phyloP scores from a whole-genome alignment of 2,113 vertebrate genomes.

The Catagonus wagneri region DNA sequence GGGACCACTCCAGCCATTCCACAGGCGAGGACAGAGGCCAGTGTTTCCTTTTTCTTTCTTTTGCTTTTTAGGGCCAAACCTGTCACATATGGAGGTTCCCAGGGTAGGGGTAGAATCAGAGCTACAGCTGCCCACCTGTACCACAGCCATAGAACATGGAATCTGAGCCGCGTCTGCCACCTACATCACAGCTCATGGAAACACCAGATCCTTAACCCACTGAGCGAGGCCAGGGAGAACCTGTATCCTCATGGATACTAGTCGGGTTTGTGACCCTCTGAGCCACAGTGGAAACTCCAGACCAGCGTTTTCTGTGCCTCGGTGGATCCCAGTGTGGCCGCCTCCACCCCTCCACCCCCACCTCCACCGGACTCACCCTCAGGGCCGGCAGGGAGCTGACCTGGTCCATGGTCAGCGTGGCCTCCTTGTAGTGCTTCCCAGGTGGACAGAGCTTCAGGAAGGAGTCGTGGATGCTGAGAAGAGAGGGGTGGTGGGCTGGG shows the following conservation, averaged over 20 bases:
- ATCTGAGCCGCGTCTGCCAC: too few relatives aligned
- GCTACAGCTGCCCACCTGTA: too few relatives aligned
- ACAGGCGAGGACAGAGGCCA: not conserved
- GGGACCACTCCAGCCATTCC: not conserved
- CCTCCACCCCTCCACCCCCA: not conserved
- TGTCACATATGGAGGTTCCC: too few relatives aligned
- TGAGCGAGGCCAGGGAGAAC: too few relatives aligned
- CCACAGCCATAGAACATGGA: too few relatives aligned
- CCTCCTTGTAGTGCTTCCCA: constrained; percentile 76
- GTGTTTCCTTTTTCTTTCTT: too few relatives aligned
- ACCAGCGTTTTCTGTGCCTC: not conserved
- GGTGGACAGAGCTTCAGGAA: constrained; percentile 80
- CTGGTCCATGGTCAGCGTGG: constrained; percentile 73
- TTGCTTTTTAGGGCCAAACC: too few relatives aligned
- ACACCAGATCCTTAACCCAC: too few relatives aligned
- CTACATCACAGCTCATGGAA: too few relatives aligned
- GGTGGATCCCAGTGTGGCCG: rapidly evolving
- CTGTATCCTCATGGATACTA: too few relatives aligned
- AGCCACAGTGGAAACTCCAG: not conserved
- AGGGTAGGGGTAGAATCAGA: too few relatives aligned
- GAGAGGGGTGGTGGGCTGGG: not conserved
- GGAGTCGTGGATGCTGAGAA: constrained; percentile 75
- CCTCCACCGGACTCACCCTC: constrained; percentile 71
- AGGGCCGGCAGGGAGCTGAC: constrained; percentile 80
- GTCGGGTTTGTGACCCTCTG: too few relatives aligned